Evolutionary conservation across 2,888 invertebrate species (phyloP).

Genomic region (Trichogramma dendrolimi): DNA sequence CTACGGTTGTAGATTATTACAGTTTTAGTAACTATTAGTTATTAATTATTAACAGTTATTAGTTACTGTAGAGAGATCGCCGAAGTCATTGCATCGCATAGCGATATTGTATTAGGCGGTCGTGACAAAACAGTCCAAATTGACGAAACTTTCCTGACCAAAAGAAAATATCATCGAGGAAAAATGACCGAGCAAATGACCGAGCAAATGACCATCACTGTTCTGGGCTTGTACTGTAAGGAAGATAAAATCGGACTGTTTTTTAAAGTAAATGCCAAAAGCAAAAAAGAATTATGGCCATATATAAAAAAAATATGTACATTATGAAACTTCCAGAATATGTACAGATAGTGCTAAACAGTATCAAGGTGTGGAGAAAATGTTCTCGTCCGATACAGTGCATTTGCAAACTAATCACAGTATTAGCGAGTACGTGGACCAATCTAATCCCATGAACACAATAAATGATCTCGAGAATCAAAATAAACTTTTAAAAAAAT

Average conservation of each 20-base stretch:
- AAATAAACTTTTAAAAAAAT: constrained; percentile 9
- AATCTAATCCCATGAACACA: constrained; percentile 5
- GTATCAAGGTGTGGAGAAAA: neutral
- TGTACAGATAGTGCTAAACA: constrained; percentile 10
- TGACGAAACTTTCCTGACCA: constrained; percentile 28
- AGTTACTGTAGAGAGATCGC: no score
- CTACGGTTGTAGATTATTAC: no score
- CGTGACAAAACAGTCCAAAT: constrained; percentile 24
- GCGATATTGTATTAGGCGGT: constrained; percentile 9
- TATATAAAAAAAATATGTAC: constrained; percentile 11
- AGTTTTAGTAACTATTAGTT: no score
- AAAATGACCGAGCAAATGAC: constrained; percentile 17
- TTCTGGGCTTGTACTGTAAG: no score
- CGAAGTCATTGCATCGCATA: no score
- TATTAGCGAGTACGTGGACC: constrained; percentile 13
- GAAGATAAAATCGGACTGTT: neutral
- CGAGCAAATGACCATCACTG: no score
- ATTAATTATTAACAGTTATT: no score
- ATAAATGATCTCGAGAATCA: constrained; percentile 22
- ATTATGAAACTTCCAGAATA: constrained; percentile 2
- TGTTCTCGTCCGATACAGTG: constrained; percentile 4
- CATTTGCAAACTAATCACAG: constrained; percentile 21
- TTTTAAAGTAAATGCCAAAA: constrained; percentile 18
- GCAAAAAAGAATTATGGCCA: constrained; percentile 22
- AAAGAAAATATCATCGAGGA: constrained; percentile 25